phyloP scores from a whole-genome alignment of 2,888 invertebrate genomes.

The Nemotelus nigrinus region DNA sequence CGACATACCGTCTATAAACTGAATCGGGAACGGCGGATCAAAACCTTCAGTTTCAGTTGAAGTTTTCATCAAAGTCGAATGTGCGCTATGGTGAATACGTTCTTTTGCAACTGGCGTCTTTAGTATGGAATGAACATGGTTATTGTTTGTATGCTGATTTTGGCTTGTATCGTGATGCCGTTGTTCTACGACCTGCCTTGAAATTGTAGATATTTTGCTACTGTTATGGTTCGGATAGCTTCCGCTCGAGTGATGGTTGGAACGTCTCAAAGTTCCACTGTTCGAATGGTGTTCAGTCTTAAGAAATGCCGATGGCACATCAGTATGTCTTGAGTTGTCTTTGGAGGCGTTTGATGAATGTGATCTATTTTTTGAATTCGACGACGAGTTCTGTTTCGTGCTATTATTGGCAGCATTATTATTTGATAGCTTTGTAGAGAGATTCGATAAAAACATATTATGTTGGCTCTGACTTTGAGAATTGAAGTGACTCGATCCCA shows the following conservation, averaged over 20 bases:
- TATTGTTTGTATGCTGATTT: slow-evolving; percentile 38
- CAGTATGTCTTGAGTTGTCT: slow-evolving; percentile 44
- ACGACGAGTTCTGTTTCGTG: slow-evolving; percentile 48
- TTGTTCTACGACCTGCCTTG: slow-evolving; percentile 62
- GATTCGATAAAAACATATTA: slow-evolving; percentile 57
- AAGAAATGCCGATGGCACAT: slow-evolving; percentile 5
- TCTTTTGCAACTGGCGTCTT: slow-evolving; percentile 48
- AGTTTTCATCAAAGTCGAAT: slow-evolving; percentile 42
- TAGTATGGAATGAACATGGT: slow-evolving; percentile 52
- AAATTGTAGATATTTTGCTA: slow-evolving; percentile 63
- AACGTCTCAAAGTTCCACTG: slow-evolving; percentile 50
- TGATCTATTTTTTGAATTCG: slow-evolving; percentile 52
- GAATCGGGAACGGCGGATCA: slow-evolving; percentile 52
- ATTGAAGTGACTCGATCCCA: slow-evolving; percentile 62
- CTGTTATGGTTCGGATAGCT: slow-evolving; percentile 57
- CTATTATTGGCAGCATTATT: slow-evolving; percentile 49
- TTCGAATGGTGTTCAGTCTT: slow-evolving; percentile 46
- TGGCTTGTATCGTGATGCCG: slow-evolving; percentile 45
- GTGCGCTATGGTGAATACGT: slow-evolving; percentile 37
- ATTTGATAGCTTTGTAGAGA: slow-evolving; percentile 57
- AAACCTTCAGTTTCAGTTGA: slow-evolving; percentile 47
- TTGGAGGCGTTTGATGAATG: slow-evolving; percentile 49
- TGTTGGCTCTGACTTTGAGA: slow-evolving; percentile 55
- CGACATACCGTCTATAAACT: slow-evolving; percentile 53
- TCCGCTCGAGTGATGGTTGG: slow-evolving; percentile 50